Conservation (phyloP, 2,888 invertebrate species). For the Mythimna ferrago region DNA sequence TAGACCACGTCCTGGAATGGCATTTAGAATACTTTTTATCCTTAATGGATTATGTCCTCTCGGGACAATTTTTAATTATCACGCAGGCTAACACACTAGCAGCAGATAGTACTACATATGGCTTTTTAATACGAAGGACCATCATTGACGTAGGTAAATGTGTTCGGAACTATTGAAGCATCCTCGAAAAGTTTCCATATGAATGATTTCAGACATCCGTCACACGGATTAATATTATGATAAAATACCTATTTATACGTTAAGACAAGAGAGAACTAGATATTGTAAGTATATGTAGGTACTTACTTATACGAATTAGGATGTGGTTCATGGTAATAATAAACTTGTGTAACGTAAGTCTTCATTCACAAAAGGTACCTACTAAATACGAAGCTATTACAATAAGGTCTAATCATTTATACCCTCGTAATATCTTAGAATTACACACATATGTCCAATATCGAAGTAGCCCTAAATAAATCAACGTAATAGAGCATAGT, state of each 20-base stretch:
- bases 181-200: conserved; percentile 3
- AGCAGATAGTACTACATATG: not conserved
- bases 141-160: no score
- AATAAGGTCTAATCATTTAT: not conserved
- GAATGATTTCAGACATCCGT: conserved; percentile 3
- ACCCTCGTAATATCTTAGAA: not conserved
- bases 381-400: not conserved
- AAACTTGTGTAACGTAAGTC: not conserved
- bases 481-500: conserved; percentile 29
- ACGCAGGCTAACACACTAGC: no score
- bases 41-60: no score
- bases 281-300: no score
- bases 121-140: not conserved
- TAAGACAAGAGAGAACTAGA: no score
- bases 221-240: not conserved
- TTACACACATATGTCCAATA: conserved; percentile 3
- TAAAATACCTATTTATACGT: no score
- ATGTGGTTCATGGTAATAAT: no score
- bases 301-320: no score
- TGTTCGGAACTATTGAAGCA: conserved; percentile 4
- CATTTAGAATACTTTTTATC: no score
- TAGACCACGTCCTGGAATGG: no score
- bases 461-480: conserved; percentile 18
- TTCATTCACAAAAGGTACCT: not conserved
- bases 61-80: no score